Evolutionary conservation across 2,888 invertebrate genomes (phyloP), one percentile per base, ranked within the genome.

Genomic region (Euphydryas editha): DNA sequence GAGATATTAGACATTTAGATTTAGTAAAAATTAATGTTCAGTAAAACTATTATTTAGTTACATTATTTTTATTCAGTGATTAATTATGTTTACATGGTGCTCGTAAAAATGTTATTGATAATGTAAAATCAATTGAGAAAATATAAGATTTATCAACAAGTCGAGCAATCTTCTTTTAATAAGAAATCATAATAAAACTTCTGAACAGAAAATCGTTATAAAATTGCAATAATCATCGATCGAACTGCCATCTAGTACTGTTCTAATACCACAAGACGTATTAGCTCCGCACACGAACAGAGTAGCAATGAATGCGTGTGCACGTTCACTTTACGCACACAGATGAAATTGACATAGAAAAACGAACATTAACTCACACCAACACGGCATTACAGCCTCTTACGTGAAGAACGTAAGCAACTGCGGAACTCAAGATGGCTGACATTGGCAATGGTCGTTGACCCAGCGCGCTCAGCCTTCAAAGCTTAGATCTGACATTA

Each of bases 341-440:
- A 72, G 68, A 68, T 55, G 15, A 47, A 74, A 67, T 54, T 75
- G 82, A 78, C 87, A 86, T 90, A 90, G 90, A 92, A 91, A 92
- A 92, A 92, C 88, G 81, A 88, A 79, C 88, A 88, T 87, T 90
- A 90, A 88, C 90, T 64, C 92, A 90, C 91, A 92, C 92, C 78
- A 75, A 75, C 78, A 79, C 78, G 80, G 78, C 80, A 82, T 92
- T 92, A 92, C 92, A 90, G 91, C 89, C 87, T 92, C 92, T 92
- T 92, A 92, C 92, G 92, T 92, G 90, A 90, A 85, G 90, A 86
- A 90, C 90, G 90, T 90, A 91, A 92, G 90, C 91, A 85, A 89
- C 83, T 87, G 91, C 92, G 92, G 92, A 91, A 92, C 90, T 89
- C 90, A 91, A 92, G 88, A 91, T 92, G 92, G 92, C 92, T 92